Evolutionary conservation across 2,797 vertebrate species (phyloP).

Genomic region (Sebastes miniatus): DNA sequence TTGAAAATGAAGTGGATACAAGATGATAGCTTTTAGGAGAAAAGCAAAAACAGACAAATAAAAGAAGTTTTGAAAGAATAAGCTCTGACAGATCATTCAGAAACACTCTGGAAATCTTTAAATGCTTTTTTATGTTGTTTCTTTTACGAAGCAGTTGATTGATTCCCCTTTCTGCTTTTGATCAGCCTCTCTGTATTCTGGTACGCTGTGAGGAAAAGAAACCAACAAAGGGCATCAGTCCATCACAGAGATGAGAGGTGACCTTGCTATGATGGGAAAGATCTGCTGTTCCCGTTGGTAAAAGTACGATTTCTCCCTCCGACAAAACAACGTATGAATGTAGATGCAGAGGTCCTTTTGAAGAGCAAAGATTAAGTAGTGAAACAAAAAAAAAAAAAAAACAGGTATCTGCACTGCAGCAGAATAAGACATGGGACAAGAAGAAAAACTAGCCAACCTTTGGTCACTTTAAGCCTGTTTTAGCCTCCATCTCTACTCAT

Average conservation of each 20-base stretch:
- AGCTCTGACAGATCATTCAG: conserved; percentile 19
- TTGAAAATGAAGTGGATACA: background rate
- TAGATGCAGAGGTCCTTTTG: background rate
- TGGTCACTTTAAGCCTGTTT: background rate
- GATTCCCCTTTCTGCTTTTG: conserved; percentile 30
- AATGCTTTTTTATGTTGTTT: conserved; percentile 8
- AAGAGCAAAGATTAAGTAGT: background rate
- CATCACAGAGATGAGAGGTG: conserved; percentile 30
- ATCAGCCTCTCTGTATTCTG: conserved; percentile 34
- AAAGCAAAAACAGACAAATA: background rate
- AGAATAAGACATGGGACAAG: background rate
- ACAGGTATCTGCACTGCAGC: background rate
- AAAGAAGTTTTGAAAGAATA: background rate
- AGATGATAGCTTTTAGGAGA: background rate
- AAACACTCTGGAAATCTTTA: background rate
- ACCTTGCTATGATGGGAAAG: conserved; percentile 28
- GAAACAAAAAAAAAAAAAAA: background rate
- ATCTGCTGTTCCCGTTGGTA: background rate
- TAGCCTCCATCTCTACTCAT: background rate
- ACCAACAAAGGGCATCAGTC: conserved; percentile 44
- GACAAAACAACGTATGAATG: conserved; percentile 7
- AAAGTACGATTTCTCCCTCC: conserved; percentile 15
- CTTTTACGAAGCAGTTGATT: conserved; percentile 6
- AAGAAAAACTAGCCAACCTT: background rate
- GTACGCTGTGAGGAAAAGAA: conserved; percentile 1